Evolutionary conservation across 2,113 vertebrate genomes (phyloP).

Genomic region (Rhipidura dahli): DNA sequence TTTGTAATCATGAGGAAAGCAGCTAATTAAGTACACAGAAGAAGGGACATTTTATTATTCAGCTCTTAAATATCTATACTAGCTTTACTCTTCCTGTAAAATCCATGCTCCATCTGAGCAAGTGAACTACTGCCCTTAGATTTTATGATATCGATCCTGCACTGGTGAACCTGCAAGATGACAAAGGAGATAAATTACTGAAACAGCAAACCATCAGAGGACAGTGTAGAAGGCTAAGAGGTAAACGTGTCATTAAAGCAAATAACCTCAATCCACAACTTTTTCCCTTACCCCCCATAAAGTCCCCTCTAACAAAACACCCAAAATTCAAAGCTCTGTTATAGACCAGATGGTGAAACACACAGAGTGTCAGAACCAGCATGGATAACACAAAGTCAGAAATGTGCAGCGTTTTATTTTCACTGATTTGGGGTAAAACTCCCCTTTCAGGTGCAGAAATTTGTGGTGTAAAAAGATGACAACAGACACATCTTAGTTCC

Average conservation of each 20-base stretch:
- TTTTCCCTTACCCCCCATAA: accelerated
- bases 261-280: accelerated
- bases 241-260: not conserved
- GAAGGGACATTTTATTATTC: conserved; percentile 19
- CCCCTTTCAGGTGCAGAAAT: not conserved
- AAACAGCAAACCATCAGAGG: not conserved
- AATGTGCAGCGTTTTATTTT: not conserved
- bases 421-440: not conserved
- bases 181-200: not conserved
- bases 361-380: not conserved
- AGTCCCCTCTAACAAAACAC: not conserved
- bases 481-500: not conserved
- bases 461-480: not conserved
- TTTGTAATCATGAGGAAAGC: conserved; percentile 25
- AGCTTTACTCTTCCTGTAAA: conserved; percentile 3
- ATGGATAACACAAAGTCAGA: not conserved
- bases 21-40: conserved; percentile 33
- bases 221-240: not conserved
- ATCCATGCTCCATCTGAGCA: not conserved
- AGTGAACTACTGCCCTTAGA: conserved; percentile 11
- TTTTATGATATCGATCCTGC: not conserved
- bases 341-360: not conserved
- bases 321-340: not conserved
- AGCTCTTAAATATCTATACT: not conserved
- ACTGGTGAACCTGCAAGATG: not conserved